These are phyloP conservation scores for Brienomyrus brachyistius DNA, from an alignment of 2,113 vertebrate genomes.

Conservation along the genomic window DNA sequence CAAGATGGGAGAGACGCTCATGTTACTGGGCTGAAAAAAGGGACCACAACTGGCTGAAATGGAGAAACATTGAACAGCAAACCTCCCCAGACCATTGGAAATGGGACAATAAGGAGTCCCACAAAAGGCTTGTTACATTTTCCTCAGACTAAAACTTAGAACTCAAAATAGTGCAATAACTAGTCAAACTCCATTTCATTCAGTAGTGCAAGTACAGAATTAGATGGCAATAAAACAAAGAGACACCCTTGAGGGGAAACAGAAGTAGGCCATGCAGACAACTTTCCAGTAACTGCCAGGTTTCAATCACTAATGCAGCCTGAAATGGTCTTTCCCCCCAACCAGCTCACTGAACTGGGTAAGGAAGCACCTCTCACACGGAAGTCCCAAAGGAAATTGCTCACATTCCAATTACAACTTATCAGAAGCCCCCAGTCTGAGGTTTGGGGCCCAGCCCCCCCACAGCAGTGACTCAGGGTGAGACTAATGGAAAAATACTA, in stretches of 20 bases:
- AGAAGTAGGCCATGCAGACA: not conserved
- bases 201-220: not conserved
- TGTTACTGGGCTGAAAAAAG: not conserved
- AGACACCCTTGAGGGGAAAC: not conserved
- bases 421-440: slow-evolving; percentile 31
- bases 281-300: not conserved
- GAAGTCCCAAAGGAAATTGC: slow-evolving; percentile 48
- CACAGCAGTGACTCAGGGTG: slow-evolving; percentile 8
- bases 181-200: not conserved
- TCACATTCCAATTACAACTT: slow-evolving; percentile 51
- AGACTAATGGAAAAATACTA: not conserved
- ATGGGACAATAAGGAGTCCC: not conserved
- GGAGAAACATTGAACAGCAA: not conserved
- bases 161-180: not conserved
- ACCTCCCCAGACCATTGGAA: not conserved
- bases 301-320: not conserved
- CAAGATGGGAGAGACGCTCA: not conserved
- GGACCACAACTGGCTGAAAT: not conserved
- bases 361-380: slow-evolving; percentile 33
- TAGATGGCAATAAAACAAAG: not conserved
- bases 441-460: slow-evolving; percentile 12
- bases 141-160: not conserved
- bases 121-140: not conserved
- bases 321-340: not conserved
- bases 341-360: not conserved